Conservation (phyloP, 2,888 invertebrate species). For the Temnothorax unifasciatus region DNA sequence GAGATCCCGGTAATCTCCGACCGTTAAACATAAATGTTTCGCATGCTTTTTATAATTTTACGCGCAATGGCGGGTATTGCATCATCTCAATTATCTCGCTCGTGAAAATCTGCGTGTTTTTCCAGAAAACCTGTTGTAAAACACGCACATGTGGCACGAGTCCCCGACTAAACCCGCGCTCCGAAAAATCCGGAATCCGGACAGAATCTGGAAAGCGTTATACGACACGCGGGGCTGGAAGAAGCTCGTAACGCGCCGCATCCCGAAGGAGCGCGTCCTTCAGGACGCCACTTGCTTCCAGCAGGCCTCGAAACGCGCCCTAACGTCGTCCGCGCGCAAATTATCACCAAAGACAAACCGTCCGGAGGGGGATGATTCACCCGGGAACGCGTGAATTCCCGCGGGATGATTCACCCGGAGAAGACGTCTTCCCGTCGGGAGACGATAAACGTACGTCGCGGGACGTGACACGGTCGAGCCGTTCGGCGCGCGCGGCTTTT, state of each 20-base stretch:
- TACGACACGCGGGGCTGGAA: too few species aligned
- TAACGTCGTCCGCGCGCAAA: background rate
- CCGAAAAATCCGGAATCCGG: too few species aligned
- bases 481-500: background rate
- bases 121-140: background rate
- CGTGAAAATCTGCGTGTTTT: background rate
- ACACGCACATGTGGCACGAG: background rate
- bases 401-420: background rate
- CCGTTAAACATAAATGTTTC: background rate
- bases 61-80: background rate
- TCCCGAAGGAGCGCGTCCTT: background rate
- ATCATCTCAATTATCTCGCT: constrained; percentile 12
- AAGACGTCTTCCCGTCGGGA: background rate
- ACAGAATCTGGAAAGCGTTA: too few species aligned
- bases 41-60: background rate
- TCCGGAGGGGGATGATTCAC: background rate
- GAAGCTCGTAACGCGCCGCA: too few species aligned
- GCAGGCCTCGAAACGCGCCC: too few species aligned
- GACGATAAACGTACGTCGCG: background rate
- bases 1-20: too few species aligned
- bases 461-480: background rate
- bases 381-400: background rate
- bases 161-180: background rate
- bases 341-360: background rate
- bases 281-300: too few species aligned